Evolutionary conservation across 2,797 vertebrate genomes (phyloP).

Genomic region (Iguana delicatissima): DNA sequence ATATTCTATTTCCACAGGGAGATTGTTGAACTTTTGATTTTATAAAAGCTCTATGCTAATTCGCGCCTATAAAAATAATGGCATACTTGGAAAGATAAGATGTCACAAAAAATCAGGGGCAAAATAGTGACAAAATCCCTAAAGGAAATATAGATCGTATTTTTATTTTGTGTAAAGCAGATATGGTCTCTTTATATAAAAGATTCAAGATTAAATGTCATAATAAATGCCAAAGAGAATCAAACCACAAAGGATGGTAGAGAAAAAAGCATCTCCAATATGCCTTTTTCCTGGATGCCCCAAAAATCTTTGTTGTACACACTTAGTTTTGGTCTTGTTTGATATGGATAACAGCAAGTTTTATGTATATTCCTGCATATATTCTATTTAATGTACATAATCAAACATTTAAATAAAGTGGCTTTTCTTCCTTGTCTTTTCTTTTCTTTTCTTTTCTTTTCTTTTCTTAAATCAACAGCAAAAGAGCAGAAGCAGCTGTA

Average conservation of each 20-base stretch:
- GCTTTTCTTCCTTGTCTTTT: neutral
- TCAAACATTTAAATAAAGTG: neutral
- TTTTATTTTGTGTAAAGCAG: conserved; percentile 51
- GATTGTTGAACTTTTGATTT: neutral
- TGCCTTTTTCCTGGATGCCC: conserved; percentile 19
- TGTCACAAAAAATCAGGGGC: conserved; percentile 56
- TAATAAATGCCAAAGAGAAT: conserved; percentile 53
- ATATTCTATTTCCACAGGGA: conserved; percentile 19
- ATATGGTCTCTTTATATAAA: conserved; percentile 22
- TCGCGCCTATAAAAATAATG: conserved; percentile 35
- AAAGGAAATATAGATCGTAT: conserved; percentile 22
- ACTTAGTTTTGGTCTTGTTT: neutral
- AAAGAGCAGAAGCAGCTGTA: neutral
- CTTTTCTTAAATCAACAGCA: neutral
- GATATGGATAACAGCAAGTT: conserved; percentile 26
- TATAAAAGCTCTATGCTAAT: conserved; percentile 41
- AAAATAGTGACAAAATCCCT: conserved; percentile 53
- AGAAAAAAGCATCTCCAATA: conserved; percentile 12
- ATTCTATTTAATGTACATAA: neutral
- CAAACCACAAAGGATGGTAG: neutral
- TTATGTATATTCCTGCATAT: neutral
- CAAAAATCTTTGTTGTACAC: conserved; percentile 4
- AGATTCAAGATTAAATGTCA: conserved; percentile 53
- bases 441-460: neutral
- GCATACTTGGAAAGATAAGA: conserved; percentile 28